Base-by-base conservation (phyloP, 2,888 invertebrate species). In the Platycheirus rosarum region DNA sequence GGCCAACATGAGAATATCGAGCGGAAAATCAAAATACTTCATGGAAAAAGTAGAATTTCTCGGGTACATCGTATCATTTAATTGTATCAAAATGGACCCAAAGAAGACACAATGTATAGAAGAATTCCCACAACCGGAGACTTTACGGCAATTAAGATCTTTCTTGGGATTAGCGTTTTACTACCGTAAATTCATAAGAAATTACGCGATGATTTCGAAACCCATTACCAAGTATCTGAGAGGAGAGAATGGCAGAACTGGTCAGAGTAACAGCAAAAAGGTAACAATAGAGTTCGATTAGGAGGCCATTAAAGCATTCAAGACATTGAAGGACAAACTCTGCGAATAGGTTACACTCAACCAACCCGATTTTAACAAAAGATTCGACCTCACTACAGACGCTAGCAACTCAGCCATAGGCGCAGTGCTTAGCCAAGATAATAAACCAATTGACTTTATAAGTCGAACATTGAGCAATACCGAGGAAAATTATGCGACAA, bases 351-450 rank as follows among this genome's bases (percentile, higher is more conserved):
- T 44, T 9, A 46, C 32, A 16, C 32, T 62, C 7, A 44, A 44
- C 46, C 62, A 62, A 62, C 29, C 32, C 8, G 32, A 62, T 62
- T 62, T 46, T n/a, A 46, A 44, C 2, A 16, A 32, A 13, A 26
- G 0, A 62, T 62, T 62, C 26, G 62, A 44, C 7, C 62, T 62
- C 13, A 32, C 62, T 9, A 62, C 46, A 46, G 62, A 62, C 9
- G 62, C 46, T 44, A 46, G 62, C 18, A 62, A 44, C 62, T 44
- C 46, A 62, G 62, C 44, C 44, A 60, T 42, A 60, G 60, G 60
- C 9, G 60, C 26, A 42, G 60, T 42, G 20, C 37, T 55, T 9
- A 20, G 35, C 53, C 37, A 37, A 37, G 11, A 37, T 13, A 55
- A 55, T 55, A 35, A 55, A 55, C 42, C 44, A 18, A 44, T 44